Base-by-base conservation (phyloP, 2,797 vertebrate genomes). In the Sebastes cheni region DNA sequence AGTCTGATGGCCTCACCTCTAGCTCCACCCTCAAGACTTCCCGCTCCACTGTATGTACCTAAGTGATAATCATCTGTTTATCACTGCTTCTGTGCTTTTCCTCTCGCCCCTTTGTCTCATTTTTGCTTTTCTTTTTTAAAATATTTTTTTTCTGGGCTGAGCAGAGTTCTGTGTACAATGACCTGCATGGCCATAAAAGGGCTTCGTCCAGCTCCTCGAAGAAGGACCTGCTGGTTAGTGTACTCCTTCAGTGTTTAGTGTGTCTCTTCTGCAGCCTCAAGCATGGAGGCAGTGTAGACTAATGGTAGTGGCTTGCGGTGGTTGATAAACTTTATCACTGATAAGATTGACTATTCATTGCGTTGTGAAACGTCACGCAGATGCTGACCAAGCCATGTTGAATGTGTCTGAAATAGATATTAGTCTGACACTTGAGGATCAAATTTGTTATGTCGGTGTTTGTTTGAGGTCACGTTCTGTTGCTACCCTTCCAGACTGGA, bases 171-270 rank as follows among this genome's bases (percentile, higher is more conserved):
- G 93, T 95, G 91, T 97, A 96, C 91, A 96, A 89, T 92, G 97
- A 96, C 87, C 96, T 96, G 86, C 93, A 90, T 9, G 93, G 93
- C 87, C 89, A 90, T 86, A 97, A 95, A 96, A 97, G 93, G 95
- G 88, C 94, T 83, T 87, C 92, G 34, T 94, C 95, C 87, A 94
- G 91, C 91, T 92, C 93, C 73, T 96, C 95, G 69, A 95, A 60
- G 93, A 98, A 96, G 91, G 96, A 96, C 80, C 92, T 96, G 68
- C 95, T 99, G 97, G 97, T 98, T 95, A 97, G 97, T 99, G 88
- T 55, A 32, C 66, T 54, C 62, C 39, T 50, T 54, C 3, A 58
- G 62, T 72, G 22, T 88, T 60, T 50, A 50, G 46, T 6, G 39
- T 83, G 69, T 82, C 36, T 80, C 13, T 46, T 64, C 52, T 81